Conservation (phyloP, 1,140 invertebrate species). For the Drosophila baimaii region DNA sequence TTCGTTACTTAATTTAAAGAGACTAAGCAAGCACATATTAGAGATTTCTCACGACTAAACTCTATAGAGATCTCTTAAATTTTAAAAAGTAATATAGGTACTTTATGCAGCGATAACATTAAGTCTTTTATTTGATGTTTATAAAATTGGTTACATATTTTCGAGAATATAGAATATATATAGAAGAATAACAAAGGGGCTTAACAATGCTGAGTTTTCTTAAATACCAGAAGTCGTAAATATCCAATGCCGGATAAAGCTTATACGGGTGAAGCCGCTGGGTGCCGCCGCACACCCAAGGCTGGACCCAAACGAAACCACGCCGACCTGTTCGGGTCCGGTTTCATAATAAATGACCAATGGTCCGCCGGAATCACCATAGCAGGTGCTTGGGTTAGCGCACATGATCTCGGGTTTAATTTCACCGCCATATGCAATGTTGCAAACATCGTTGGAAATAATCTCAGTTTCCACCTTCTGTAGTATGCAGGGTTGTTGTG, state of each 20-base stretch:
- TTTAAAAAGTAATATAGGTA: background rate
- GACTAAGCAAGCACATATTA: too few relatives aligned
- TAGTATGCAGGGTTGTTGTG: slow-evolving; percentile 15
- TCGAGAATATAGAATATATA: background rate
- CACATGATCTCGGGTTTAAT: slow-evolving; percentile 21
- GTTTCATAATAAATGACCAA: slow-evolving; percentile 70
- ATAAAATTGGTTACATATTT: background rate
- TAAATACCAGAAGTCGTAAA: background rate
- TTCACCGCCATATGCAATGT: background rate
- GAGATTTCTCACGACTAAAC: too few relatives aligned
- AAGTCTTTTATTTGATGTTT: background rate
- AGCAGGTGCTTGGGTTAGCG: slow-evolving; percentile 76
- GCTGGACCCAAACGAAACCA: background rate
- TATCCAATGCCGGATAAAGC: background rate
- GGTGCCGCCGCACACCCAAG: fast-evolving
- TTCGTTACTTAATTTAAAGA: too few relatives aligned
- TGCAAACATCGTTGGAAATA: slow-evolving; percentile 17
- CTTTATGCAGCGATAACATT: background rate
- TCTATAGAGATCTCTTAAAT: background rate
- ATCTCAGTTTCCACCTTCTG: slow-evolving; percentile 11
- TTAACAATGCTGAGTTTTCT: background rate
- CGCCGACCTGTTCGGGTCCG: background rate
- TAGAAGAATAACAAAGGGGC: background rate
- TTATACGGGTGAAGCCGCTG: background rate
- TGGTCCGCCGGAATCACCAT: slow-evolving; percentile 86